phyloP scores from a whole-genome alignment of 2,797 vertebrate species.

The Sebastes steindachneri region DNA sequence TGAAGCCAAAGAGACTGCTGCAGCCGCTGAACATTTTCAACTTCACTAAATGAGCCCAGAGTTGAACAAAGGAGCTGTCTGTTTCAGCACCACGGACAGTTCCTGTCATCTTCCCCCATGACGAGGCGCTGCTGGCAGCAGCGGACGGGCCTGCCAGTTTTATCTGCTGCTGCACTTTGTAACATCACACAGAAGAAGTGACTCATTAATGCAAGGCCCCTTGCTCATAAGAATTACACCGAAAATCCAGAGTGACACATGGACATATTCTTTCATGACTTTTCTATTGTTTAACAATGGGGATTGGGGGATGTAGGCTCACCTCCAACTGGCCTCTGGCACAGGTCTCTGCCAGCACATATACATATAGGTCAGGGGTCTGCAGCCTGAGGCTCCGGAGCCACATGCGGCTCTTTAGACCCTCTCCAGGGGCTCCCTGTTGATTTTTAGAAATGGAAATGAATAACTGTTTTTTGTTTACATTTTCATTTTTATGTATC shows the following conservation, averaged over 20 bases:
- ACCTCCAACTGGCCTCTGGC: slow-evolving; percentile 58
- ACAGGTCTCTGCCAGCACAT: slow-evolving; percentile 23
- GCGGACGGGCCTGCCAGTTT: slow-evolving; percentile 27
- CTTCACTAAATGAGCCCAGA: slow-evolving; percentile 28
- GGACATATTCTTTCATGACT: slow-evolving; percentile 4
- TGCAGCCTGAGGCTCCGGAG: too few species aligned
- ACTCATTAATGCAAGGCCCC: slow-evolving; percentile 34
- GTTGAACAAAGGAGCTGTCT: slow-evolving; percentile 62
- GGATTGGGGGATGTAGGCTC: slow-evolving; percentile 38
- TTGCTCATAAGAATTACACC: slow-evolving; percentile 4
- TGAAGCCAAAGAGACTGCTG: slow-evolving; percentile 1
- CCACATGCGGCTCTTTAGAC: too few species aligned
- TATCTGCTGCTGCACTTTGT: slow-evolving; percentile 52
- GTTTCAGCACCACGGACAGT: slow-evolving; percentile 78
- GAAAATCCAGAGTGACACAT: slow-evolving; percentile 20
- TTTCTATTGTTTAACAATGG: slow-evolving; percentile 18
- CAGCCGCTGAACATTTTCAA: slow-evolving; percentile 26
- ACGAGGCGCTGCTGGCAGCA: slow-evolving; percentile 44
- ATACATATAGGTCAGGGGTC: slow-evolving; percentile 4
- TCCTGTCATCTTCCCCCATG: slow-evolving; percentile 55
- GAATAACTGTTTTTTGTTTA: too few species aligned
- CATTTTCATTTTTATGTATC: too few species aligned
- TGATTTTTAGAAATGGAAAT: too few species aligned
- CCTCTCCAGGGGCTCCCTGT: too few species aligned
- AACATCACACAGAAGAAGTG: slow-evolving; percentile 45